phyloP scores from a whole-genome alignment of 2,888 invertebrate genomes.

The Orthonevra nobilis region DNA sequence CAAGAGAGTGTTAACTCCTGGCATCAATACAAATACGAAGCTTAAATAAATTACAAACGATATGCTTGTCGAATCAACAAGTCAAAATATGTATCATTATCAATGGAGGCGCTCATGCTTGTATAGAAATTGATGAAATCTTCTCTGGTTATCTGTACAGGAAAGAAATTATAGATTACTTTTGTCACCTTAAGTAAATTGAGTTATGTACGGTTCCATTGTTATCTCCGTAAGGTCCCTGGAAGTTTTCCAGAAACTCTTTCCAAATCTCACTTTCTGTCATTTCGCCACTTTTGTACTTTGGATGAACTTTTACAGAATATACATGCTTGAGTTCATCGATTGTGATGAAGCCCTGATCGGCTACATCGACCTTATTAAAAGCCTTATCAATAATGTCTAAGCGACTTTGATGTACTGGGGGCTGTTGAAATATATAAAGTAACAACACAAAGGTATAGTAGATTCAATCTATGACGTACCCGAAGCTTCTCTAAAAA shows the following conservation, averaged over 20 bases:
- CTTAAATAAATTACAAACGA: constrained; percentile 81
- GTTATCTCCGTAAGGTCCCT: constrained; percentile 82
- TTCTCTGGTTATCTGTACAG: constrained; percentile 90
- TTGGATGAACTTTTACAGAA: constrained; percentile 89
- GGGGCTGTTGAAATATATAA: constrained; percentile 82
- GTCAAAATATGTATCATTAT: constrained; percentile 96
- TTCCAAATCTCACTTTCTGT: constrained; percentile 89
- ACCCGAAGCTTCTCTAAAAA: constrained; percentile 91
- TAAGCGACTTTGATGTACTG: constrained; percentile 87
- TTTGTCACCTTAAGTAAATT: too few species aligned
- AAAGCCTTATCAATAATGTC: constrained; percentile 90
- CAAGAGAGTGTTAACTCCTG: too few species aligned
- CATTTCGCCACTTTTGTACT: constrained; percentile 93
- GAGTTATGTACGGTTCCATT: constrained; percentile 86
- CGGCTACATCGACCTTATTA: constrained; percentile 90
- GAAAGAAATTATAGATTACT: too few species aligned
- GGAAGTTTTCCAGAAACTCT: constrained; percentile 92
- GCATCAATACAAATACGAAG: too few species aligned
- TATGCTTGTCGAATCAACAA: constrained; percentile 96
- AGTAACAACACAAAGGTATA: neutral
- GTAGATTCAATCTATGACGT: constrained; percentile 76
- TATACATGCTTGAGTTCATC: constrained; percentile 90
- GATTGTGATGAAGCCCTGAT: constrained; percentile 89
- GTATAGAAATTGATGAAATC: constrained; percentile 97
- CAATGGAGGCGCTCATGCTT: constrained; percentile 96